These are phyloP conservation scores for Drosophila pandora DNA, from an alignment of 1,140 invertebrate genomes.

Conservation along the genomic window DNA sequence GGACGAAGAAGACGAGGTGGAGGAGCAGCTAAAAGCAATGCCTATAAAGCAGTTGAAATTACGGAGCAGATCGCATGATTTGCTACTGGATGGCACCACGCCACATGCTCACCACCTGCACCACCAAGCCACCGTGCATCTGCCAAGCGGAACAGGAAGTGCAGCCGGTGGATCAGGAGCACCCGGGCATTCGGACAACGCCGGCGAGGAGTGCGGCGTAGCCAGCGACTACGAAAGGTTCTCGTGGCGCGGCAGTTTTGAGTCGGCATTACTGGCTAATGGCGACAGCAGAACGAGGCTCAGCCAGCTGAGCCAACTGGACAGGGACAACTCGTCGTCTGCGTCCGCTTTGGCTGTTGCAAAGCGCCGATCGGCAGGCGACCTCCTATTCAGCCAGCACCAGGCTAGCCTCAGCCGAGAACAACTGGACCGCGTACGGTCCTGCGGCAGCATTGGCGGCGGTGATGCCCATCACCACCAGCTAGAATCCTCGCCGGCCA, in stretches of 20 bases:
- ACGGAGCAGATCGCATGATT: constrained; percentile 91
- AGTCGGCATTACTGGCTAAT: constrained; percentile 92
- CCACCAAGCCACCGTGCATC: constrained; percentile 83
- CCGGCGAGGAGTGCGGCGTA: constrained; percentile 87
- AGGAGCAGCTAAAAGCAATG: constrained; percentile 80
- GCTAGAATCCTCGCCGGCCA: constrained; percentile 83
- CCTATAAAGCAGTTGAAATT: constrained; percentile 85
- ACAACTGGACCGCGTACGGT: constrained; percentile 89
- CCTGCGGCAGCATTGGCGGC: constrained; percentile 92
- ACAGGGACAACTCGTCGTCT: constrained; percentile 87
- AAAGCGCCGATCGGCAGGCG: constrained; percentile 91
- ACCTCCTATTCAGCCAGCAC: constrained; percentile 90
- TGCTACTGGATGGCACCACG: constrained; percentile 85
- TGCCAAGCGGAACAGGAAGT: constrained; percentile 64
- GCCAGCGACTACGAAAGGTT: constrained; percentile 95
- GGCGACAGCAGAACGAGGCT: constrained; percentile 91
- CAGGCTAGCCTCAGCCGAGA: constrained; percentile 90
- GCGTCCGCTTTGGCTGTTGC: constrained; percentile 88
- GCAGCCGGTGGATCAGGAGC: constrained; percentile 20
- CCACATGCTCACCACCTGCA: constrained; percentile 38
- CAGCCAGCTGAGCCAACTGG: constrained; percentile 86
- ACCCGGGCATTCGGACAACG: constrained; percentile 83
- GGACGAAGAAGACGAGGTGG: constrained; percentile 87
- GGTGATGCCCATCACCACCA: constrained; percentile 85
- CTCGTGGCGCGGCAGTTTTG: constrained; percentile 95